Evolutionary conservation across 1,140 invertebrate genomes (phyloP), one percentile per base, ranked within the genome.

Genomic region (Lanistes nyassanus): DNA sequence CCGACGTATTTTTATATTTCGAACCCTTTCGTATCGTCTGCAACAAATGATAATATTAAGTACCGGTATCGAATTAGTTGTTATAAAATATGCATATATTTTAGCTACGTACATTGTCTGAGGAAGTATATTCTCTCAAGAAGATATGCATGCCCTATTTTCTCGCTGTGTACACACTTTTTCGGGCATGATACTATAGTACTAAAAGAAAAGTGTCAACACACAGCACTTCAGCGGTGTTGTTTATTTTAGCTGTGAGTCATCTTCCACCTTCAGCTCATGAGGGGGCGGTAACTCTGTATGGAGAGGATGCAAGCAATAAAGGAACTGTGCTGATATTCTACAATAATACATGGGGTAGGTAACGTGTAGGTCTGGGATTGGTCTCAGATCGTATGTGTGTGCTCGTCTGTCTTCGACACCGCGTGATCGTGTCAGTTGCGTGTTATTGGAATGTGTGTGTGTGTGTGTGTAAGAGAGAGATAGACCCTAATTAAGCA

Each of bases 331-430:
- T 72, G 19, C 31, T 56, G 55, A 60, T 72, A 26, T 72, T 36
- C 34, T 53, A 72, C 37, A 72, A 72, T 34, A 72, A 60, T 26
- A 72, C 70, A 26, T 72, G 70, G 70, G 67, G 67, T 69, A 3
- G 51, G 67, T 69, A 2, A 23, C 6, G 11, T 26, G 36, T 37
- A 19, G 9, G 31, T 34, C 0, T 23, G 23, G 0, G 37, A n/a
- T 19, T n/a, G n/a, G n/a, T 66, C 34, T 6, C n/a, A n/a, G 36
- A n/a, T 36, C 13, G 16, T 39, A 23, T 31, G 65, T 39, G 65
- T 23, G 37, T 39, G 65, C 37, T 3, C 26, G 65, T 0, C n/a
- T 62, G 58, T 62, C n/a, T 62, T 2, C 34, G 58, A 2, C n/a
- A n/a, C n/a, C 34, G 58, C n/a, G 58, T 64, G 60, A 16, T 29